A percentile compares a stretch with the other conserved stretches of the same genome.
Evolutionary conservation across 2,797 vertebrate genomes (phyloP).

Genomic region (Lagocephalus sceleratus): DNA sequence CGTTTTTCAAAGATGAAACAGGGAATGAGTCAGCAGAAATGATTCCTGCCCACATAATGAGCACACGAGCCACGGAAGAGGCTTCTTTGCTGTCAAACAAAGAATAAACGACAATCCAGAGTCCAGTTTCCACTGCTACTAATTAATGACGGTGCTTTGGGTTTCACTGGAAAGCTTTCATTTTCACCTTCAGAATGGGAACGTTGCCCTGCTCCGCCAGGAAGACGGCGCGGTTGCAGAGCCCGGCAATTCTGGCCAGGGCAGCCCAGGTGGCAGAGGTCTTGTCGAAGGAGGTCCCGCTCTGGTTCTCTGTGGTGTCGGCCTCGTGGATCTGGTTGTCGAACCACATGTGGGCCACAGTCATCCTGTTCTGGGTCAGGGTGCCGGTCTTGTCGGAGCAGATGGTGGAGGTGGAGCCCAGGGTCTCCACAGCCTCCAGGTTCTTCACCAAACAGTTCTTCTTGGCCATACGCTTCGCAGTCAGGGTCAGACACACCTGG

Average conservation of each 20-base stretch:
- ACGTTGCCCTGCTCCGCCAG: constrained; percentile 87
- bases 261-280: constrained; percentile 87
- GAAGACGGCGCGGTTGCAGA: constrained; percentile 95
- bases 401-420: constrained; percentile 93
- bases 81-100: constrained; percentile 7
- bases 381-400: constrained; percentile 91
- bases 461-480: constrained; percentile 96
- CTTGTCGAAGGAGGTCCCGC: constrained; percentile 91
- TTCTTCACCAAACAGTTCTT: constrained; percentile 98
- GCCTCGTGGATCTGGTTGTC: constrained; percentile 94
- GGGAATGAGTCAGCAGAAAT: constrained; percentile 23
- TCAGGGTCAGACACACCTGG: constrained; percentile 94
- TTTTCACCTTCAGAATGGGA: constrained; percentile 85
- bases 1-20: constrained; percentile 8
- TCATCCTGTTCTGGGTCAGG: constrained; percentile 92
- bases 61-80: constrained; percentile 10
- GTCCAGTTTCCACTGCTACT: constrained; percentile 8
- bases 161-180: not conserved
- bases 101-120: constrained; percentile 7
- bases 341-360: constrained; percentile 93
- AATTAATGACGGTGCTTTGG: constrained; percentile 2
- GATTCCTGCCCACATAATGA: constrained; percentile 21
- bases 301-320: constrained; percentile 91
- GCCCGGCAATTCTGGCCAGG: constrained; percentile 86
- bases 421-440: constrained; percentile 91